These are phyloP conservation scores for Lithobates sylvaticus DNA, from an alignment of 2,797 vertebrate genomes.

Conservation along the genomic window DNA sequence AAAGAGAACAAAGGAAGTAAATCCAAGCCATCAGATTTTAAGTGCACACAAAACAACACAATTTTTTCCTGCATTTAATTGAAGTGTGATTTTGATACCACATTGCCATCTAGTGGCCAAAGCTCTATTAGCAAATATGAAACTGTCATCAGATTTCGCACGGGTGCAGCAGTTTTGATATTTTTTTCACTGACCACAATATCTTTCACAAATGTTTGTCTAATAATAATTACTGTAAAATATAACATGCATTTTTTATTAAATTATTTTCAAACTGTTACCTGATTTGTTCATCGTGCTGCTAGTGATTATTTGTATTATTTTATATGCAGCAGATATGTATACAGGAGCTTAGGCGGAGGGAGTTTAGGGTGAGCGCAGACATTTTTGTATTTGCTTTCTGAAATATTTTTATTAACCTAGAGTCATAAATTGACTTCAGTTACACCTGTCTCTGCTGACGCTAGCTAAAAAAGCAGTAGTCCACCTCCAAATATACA, in stretches of 20 bases:
- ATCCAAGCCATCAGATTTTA: not conserved
- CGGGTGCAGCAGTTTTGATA: not conserved
- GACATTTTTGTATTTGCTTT: too few species aligned
- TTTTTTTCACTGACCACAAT: not conserved
- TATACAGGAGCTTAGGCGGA: too few species aligned
- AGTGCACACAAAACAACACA: not conserved
- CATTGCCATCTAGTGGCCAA: not conserved
- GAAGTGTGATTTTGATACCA: not conserved
- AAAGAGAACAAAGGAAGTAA: not conserved
- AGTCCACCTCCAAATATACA: too few species aligned
- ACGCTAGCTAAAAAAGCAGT: too few species aligned
- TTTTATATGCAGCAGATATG: too few species aligned
- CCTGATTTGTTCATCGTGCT: not conserved
- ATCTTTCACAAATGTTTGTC: too few species aligned
- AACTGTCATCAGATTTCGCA: not conserved
- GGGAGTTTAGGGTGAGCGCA: too few species aligned
- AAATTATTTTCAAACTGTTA: not conserved
- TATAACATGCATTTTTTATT: not conserved
- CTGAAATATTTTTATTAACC: too few species aligned
- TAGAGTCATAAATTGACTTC: too few species aligned
- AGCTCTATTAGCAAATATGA: not conserved
- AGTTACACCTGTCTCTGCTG: too few species aligned
- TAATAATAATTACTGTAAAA: too few species aligned
- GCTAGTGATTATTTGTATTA: too few species aligned
- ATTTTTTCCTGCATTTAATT: not conserved